Evolutionary conservation across 2,888 invertebrate genomes (phyloP), one percentile per base, ranked within the genome.

Genomic region (Capitulum mitella): DNA sequence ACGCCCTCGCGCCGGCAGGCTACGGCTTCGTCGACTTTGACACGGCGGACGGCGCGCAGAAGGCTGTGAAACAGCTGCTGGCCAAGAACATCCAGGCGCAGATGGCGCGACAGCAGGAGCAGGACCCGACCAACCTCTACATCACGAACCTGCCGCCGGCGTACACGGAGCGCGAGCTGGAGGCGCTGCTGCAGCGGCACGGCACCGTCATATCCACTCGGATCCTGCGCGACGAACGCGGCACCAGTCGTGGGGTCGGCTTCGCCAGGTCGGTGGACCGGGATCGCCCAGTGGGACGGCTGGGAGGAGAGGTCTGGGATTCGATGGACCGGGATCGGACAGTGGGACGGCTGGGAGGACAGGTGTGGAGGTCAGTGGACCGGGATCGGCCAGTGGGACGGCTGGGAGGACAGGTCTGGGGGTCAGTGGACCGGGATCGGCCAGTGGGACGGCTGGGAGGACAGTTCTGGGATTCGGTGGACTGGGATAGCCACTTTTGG

Each of bases 1-100:
- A 6, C 51, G n/a, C 16, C 51, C 29, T 8, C 29, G 43, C 43
- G 12, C 70, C 90, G 90, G 85, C 88, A 93, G 97, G 98, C 88
- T 98, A 98, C 90, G 98, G 98, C 87, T 98, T 98, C 92, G 98
- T 98, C 87, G 98, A 99, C 90, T 98, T 98, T 90, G 98, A 98
- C 89, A 93, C 93, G 86, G 94, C 95, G 87, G 91, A 92, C 86
- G 93, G 96, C 86, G 98, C 98, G 85, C 95, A 97, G 88, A 92
- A 92, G 85, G 98, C 98, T 85, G 97, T 98, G 85, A 95, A 95
- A 90, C 95, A 95, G 88, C 92, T 98, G 88, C 94, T 94, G 90
- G 92, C 93, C 87, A 94, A 94, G 90, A 97, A 96, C 90, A 79
- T 82, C 78, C 81, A 82, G 79, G 82, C 82, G 46, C 82, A 82